Base-by-base conservation (phyloP, 2,113 vertebrate species). In the Tenrec ecaudatus region DNA sequence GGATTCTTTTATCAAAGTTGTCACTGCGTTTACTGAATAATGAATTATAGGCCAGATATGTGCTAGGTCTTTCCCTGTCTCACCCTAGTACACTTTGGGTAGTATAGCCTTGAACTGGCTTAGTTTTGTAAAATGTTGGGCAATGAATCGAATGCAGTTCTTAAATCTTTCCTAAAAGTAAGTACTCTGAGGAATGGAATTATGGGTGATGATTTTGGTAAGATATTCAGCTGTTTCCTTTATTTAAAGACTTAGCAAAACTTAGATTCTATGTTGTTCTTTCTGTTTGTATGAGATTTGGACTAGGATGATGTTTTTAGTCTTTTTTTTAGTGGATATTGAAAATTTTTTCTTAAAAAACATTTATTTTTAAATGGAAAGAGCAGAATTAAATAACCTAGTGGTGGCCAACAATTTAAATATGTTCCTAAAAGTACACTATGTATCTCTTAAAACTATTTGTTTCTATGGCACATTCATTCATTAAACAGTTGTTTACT, bases 201-300 rank as follows among this genome's bases (percentile, higher is more conserved):
- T 53, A 53, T 53, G 47, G 47, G 47, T 53, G 22, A 62, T 62
- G 2, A 62, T 62, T 62, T 83, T 60, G 73, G 14, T 66, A 69
- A 62, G 31, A 31, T 69, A 15, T 62, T 16, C 4, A 33, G 29
- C 31, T 80, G 82, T 76, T 91, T 64, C n/a, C 53, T 86, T 79
- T 89, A 40, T 68, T 27, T 82, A n/a, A 14, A 66, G 27, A 82
- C 6, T 10, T 53, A 84, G 31, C 31, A 79, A 57, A 86, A 57
- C 53, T 40, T 80, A 86, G 58, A 20, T 75, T 31, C 47, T 20
- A 4, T 2, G 6, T 82, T 79, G 23, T 76, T 57, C 20, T 64
- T 89, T 92, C 47, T 40, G 12, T 82, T 80, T 77, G 58, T 36
- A 15, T 47, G 79, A 68, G 22, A 68, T 92, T 82, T 91, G 31